Evolutionary conservation across 2,888 invertebrate genomes (phyloP).

Genomic region (Petrolisthes cinctipes): DNA sequence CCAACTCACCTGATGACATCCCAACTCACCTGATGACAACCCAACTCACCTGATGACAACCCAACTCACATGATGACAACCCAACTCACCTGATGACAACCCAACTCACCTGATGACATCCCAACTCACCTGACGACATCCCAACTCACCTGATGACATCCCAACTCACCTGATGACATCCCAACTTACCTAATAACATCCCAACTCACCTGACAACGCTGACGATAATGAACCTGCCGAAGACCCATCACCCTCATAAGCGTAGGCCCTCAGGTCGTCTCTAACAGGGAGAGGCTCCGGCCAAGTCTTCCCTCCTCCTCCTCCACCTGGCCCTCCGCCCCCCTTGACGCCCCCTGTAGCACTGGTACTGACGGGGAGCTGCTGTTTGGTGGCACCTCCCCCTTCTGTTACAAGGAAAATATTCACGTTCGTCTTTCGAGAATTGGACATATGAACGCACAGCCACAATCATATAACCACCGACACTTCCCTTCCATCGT

Average conservation of each 20-base stretch:
- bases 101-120: neutral
- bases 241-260: conserved; percentile 62
- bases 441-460: too few species aligned
- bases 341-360: neutral
- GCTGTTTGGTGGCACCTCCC: neutral
- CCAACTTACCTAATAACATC: neutral
- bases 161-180: neutral
- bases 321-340: neutral
- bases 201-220: conserved; percentile 24
- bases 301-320: neutral
- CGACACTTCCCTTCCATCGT: too few species aligned
- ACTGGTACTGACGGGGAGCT: neutral
- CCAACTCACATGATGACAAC: neutral
- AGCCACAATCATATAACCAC: too few species aligned
- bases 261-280: conserved; percentile 62
- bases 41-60: neutral
- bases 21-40: neutral
- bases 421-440: too few species aligned
- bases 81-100: neutral
- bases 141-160: neutral
- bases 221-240: conserved; percentile 54
- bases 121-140: neutral
- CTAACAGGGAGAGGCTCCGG: conserved; percentile 26
- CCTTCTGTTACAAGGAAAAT: neutral
- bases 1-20: neutral